Evolutionary conservation across 2,797 vertebrate genomes (phyloP).

Genomic region (Thripadectes ignobilis): DNA sequence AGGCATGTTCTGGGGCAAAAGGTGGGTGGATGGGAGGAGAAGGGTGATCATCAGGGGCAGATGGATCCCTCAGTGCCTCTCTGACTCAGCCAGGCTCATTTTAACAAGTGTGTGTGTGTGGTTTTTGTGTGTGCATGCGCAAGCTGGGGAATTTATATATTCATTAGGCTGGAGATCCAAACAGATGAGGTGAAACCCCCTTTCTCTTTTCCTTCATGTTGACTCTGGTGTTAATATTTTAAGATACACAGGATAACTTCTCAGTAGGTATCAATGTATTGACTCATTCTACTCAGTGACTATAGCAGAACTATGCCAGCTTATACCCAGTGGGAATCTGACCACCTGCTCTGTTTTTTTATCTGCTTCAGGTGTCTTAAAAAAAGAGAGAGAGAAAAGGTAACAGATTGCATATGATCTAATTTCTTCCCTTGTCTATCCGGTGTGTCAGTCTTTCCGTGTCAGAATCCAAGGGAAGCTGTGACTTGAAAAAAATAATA

Average conservation of each 20-base stretch:
- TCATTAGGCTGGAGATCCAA: background rate
- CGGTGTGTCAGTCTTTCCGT: slow-evolving; percentile 49
- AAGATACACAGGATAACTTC: background rate
- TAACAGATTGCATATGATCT: slow-evolving; percentile 69
- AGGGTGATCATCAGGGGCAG: background rate
- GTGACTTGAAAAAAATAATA: slow-evolving; percentile 66
- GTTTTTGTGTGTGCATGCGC: background rate
- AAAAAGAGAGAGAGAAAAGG: background rate
- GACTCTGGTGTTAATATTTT: background rate
- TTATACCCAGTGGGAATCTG: slow-evolving; percentile 1
- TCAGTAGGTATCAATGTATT: slow-evolving; percentile 27
- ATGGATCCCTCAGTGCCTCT: background rate
- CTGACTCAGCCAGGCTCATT: background rate
- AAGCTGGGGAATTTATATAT: background rate
- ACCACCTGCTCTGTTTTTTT: background rate
- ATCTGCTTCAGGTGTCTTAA: slow-evolving; percentile 28
- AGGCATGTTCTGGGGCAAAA: background rate
- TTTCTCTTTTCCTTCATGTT: background rate
- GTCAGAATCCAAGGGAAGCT: slow-evolving; percentile 49
- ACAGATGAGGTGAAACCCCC: background rate
- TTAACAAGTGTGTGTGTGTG: background rate
- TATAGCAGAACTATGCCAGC: background rate
- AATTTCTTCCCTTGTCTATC: slow-evolving; percentile 53
- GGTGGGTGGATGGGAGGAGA: background rate
- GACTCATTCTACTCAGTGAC: background rate